These are phyloP conservation scores for Achroia grisella DNA, from an alignment of 1,140 invertebrate species.

Conservation along the genomic window DNA sequence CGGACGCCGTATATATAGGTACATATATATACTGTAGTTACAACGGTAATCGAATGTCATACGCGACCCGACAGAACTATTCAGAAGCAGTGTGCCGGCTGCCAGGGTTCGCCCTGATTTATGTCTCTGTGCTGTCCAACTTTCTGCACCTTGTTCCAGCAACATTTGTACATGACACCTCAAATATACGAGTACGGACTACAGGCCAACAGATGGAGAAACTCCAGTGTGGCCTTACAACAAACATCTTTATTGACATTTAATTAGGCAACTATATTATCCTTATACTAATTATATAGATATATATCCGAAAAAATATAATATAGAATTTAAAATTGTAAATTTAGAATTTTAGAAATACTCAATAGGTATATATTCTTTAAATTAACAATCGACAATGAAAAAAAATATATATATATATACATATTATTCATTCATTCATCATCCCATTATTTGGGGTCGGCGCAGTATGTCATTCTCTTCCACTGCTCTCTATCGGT, in stretches of 20 bases:
- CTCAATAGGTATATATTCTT: no score
- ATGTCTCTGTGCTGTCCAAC: constrained; percentile 48
- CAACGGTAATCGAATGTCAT: constrained; percentile 56
- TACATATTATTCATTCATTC: no score
- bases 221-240: constrained; percentile 1
- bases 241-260: constrained; percentile 7
- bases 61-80: constrained; percentile 48
- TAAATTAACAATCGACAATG: no score
- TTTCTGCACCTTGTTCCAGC: constrained; percentile 53
- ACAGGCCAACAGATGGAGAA: constrained; percentile 13
- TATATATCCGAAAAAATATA: no score
- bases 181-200: constrained; percentile 30
- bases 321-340: no score
- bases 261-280: constrained; percentile 5
- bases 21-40: neutral
- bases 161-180: constrained; percentile 54
- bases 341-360: no score
- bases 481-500: no score
- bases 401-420: no score
- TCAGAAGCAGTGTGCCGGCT: constrained; percentile 33
- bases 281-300: no score
- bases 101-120: constrained; percentile 45
- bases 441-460: no score
- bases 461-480: no score
- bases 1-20: no score